A percentile compares a stretch with the other conserved stretches of the same genome.
These are phyloP conservation scores for Seladonia tumulorum DNA, from an alignment of 2,888 invertebrate species.

Conservation along the genomic window DNA sequence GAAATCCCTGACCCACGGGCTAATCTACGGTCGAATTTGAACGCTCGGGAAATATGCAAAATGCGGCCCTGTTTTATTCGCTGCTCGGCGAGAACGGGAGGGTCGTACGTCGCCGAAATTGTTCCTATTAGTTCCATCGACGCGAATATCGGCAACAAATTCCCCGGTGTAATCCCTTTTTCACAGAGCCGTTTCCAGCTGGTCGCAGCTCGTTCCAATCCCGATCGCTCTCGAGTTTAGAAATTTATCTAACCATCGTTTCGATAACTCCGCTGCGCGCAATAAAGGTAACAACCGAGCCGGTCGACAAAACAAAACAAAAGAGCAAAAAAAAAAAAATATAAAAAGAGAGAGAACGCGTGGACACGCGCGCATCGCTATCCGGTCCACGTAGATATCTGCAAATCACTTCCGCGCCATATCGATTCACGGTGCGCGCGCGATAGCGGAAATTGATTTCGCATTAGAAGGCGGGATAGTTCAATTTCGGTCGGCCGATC, in stretches of 20 bases:
- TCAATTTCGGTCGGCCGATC: conserved; percentile 19
- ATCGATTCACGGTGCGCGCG: conserved; percentile 36
- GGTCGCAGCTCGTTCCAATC: conserved; percentile 3
- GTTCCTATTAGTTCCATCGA: conserved; percentile 13
- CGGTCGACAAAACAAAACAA: not conserved
- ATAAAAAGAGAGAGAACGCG: not conserved
- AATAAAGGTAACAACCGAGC: conserved; percentile 38
- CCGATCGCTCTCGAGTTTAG: conserved; percentile 38
- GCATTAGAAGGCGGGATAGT: conserved; percentile 30
- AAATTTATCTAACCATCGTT: conserved; percentile 38
- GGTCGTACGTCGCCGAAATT: not conserved
- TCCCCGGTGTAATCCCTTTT: conserved; percentile 27
- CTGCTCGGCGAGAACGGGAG: not conserved
- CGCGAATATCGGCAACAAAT: conserved; percentile 20
- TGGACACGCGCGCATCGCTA: not conserved
- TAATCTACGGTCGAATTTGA: not conserved
- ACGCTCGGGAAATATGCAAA: not conserved
- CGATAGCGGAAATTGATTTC: conserved; percentile 48
- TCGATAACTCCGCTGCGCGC: conserved; percentile 31
- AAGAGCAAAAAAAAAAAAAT: not conserved
- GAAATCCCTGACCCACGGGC: not conserved
- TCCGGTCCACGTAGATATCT: not conserved
- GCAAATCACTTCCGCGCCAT: conserved; percentile 39
- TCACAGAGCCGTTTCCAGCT: conserved; percentile 20
- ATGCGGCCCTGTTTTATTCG: not conserved